Conservation (phyloP, 2,888 invertebrate genomes). For the Pyralis farinalis region DNA sequence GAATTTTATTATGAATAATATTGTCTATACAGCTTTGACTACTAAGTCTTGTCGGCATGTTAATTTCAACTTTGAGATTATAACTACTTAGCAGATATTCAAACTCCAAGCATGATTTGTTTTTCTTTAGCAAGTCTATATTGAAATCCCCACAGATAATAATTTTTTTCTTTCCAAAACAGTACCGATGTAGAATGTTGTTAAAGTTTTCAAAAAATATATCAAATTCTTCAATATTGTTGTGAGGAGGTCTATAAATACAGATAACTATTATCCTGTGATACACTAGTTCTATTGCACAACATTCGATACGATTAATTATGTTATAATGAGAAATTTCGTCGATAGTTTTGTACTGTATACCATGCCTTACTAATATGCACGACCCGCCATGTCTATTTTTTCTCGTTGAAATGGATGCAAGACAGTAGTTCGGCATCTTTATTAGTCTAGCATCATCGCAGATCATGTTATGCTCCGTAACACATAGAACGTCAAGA, state of each 20-base stretch:
- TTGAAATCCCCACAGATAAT: background rate
- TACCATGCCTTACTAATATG: too few relatives aligned
- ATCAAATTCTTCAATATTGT: background rate
- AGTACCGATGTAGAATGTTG: background rate
- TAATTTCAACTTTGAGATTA: conserved; percentile 1
- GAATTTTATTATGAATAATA: background rate
- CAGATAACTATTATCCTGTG: conserved; percentile 2
- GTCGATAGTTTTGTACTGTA: too few relatives aligned
- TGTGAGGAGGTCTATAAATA: conserved; percentile 6
- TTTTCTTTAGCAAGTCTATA: background rate
- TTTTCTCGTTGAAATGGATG: background rate
- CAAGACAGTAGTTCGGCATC: conserved; percentile 1
- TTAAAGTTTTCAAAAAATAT: background rate
- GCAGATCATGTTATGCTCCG: conserved; percentile 7
- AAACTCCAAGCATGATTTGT: background rate
- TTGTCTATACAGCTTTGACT: conserved; percentile 5
- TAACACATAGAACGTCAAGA: conserved; percentile 3
- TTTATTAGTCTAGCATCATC: background rate
- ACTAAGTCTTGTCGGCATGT: background rate
- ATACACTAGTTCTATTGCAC: conserved; percentile 1
- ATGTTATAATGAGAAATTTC: too few relatives aligned
- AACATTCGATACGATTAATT: background rate
- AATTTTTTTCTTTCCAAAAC: background rate
- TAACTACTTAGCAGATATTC: background rate
- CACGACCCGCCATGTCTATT: conserved; percentile 6